Conservation (phyloP, 2,113 vertebrate species). For the Dipodomys ordii region DNA sequence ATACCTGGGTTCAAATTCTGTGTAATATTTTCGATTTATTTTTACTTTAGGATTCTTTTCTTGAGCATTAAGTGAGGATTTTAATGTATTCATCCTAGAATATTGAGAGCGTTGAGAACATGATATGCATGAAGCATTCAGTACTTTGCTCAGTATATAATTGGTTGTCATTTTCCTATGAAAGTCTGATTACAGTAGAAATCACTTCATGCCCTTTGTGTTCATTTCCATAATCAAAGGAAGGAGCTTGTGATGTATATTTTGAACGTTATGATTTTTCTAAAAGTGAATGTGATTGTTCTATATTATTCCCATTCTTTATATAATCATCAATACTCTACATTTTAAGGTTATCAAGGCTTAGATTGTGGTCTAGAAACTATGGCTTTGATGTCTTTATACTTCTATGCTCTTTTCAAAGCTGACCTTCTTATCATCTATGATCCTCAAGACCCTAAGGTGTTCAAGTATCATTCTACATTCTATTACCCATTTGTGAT, state of each 20-base stretch:
- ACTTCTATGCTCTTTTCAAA: background rate
- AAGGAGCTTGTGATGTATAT: background rate
- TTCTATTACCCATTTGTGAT: background rate
- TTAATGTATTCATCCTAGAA: constrained; percentile 1
- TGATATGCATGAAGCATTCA: background rate
- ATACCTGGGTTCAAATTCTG: background rate
- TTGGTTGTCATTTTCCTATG: constrained; percentile 14
- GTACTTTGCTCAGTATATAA: background rate
- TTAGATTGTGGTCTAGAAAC: background rate
- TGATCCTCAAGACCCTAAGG: background rate
- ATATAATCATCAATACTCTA: background rate
- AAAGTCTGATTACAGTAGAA: constrained; percentile 9
- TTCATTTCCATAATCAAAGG: constrained; percentile 27
- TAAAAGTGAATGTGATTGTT: constrained; percentile 37
- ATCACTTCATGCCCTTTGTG: background rate
- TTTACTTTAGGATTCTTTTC: background rate
- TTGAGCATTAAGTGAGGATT: background rate
- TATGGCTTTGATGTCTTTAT: background rate
- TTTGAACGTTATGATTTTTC: background rate
- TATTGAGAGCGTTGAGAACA: background rate
- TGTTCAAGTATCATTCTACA: background rate
- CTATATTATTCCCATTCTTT: constrained; percentile 4
- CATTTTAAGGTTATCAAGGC: background rate
- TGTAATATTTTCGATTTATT: constrained; percentile 11
- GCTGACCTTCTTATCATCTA: background rate